Base-by-base conservation (phyloP, 2,888 invertebrate species). In the Gandaritis pyraliata region DNA sequence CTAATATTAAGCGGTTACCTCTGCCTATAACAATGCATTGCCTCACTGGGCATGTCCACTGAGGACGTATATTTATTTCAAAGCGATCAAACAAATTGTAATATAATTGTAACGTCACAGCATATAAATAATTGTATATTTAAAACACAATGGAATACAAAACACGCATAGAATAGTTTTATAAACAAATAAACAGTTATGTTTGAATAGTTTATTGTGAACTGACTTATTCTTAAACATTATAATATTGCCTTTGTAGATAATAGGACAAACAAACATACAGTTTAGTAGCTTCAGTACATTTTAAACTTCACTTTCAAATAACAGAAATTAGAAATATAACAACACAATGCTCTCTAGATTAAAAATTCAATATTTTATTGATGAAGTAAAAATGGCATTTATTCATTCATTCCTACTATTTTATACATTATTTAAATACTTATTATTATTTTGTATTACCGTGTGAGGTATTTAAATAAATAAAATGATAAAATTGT, bases 351-450 rank as follows among this genome's bases (percentile, higher is more conserved):
- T 18, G 64, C 68, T 62, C 47, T 68, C 61, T 67, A 55, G 49
- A 61, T 56, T 53, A 36, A 65, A 47, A 58, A 58, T 52, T 59
- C 61, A 43, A 58, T 62, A 58, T 33, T 64, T 55, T 60, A 58
- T 63, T 64, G 68, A 70, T 73, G 65, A 73, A 74, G 66, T 74
- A 62, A 72, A 75, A 72, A 73, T 71, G 68, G 85, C 84, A 86
- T 86, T 87, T 87, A 85, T 80, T 74, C 68, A 77, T 82, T 81
- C 85, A 88, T 89, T 89, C 88, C 88, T 83, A 75, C 74, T 81
- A 77, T 83, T 80, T 80, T 78, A 72, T 78, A 65, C 66, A n/a
- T 66, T 66, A 69, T 69, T 67, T 68, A 60, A 33, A 65, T 58
- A 65, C n/a, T 68, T 66, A 59, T 63, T 60, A 65, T 72, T 62